phyloP scores from a whole-genome alignment of 2,888 invertebrate species.

The Leptura quadrifasciata region DNA sequence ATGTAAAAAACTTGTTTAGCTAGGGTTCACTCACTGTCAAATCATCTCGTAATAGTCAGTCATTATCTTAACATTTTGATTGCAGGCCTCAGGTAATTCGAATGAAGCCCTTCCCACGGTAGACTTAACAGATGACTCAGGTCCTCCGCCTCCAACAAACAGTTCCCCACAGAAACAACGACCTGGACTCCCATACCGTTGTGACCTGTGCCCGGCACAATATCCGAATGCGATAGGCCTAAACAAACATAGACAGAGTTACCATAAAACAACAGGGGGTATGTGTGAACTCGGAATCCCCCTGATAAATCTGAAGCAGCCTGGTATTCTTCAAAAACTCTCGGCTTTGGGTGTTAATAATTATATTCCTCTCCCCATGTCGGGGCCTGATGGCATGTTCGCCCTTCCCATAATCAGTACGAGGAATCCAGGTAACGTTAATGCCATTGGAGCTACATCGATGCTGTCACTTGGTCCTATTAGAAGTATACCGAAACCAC shows the following conservation, averaged over 20 bases:
- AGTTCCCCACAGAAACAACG: conserved; percentile 71
- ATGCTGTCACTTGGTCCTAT: conserved; percentile 84
- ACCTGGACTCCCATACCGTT: conserved; percentile 75
- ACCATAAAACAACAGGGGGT: conserved; percentile 75
- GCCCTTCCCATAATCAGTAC: conserved; percentile 80
- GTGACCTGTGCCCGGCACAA: conserved; percentile 83
- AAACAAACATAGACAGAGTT: conserved; percentile 80
- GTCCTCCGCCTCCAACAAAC: conserved; percentile 58
- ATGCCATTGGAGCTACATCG: conserved; percentile 81
- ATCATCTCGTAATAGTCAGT: too few species aligned
- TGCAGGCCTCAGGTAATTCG: conserved; percentile 3
- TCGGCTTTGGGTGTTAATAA: conserved; percentile 82
- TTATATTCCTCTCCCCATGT: conserved; percentile 83
- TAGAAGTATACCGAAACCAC: conserved; percentile 68
- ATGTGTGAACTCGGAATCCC: conserved; percentile 83
- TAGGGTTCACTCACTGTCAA: too few species aligned
- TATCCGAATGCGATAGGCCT: conserved; percentile 80
- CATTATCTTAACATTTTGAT: neutral
- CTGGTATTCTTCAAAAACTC: conserved; percentile 80
- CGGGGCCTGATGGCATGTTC: conserved; percentile 73
- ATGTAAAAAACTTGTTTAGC: too few species aligned
- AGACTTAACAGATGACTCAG: conserved; percentile 76
- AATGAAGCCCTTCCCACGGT: conserved; percentile 70
- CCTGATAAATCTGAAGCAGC: conserved; percentile 83
- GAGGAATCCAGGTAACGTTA: conserved; percentile 66